Evolutionary conservation across 2,888 invertebrate genomes (phyloP).

Genomic region (Rhingia campestris): DNA sequence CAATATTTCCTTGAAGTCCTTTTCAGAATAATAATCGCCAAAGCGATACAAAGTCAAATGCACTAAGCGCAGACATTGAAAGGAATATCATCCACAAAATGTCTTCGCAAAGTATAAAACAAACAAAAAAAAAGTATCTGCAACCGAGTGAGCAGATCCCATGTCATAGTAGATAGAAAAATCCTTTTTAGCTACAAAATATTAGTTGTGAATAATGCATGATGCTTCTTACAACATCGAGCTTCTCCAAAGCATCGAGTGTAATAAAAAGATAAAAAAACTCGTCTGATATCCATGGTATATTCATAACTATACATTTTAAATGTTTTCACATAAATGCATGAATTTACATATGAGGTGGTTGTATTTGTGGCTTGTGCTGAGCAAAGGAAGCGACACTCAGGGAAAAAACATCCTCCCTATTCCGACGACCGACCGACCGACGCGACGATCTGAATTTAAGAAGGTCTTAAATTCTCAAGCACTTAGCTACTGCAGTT

Average conservation of each 20-base stretch:
- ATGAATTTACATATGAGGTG: conserved; percentile 54
- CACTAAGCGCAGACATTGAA: not conserved
- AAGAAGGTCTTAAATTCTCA: conserved; percentile 53
- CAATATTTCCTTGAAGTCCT: conserved; percentile 7
- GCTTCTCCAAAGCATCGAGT: conserved; percentile 32
- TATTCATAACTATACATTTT: conserved; percentile 73
- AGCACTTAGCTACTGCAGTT: conserved; percentile 10
- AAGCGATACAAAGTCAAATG: conserved; percentile 48
- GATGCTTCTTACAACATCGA: conserved; percentile 54
- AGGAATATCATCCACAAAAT: conserved; percentile 7
- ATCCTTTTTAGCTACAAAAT: conserved; percentile 71
- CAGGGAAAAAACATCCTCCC: not conserved
- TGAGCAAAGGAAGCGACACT: not conserved
- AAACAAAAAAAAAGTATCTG: conserved; percentile 23
- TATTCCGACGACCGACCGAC: not conserved
- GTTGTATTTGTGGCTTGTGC: conserved; percentile 24
- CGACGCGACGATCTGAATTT: conserved; percentile 48
- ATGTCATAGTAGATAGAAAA: conserved; percentile 16
- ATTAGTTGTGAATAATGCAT: conserved; percentile 74
- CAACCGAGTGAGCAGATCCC: conserved; percentile 15
- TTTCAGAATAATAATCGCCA: conserved; percentile 54
- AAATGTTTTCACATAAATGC: conserved; percentile 71
- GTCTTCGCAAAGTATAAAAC: conserved; percentile 21
- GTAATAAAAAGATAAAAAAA: conserved; percentile 47
- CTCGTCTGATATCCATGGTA: conserved; percentile 33